Evolutionary conservation across 1,140 invertebrate genomes (phyloP).

Genomic region (Phymorhynchus buccinoides): DNA sequence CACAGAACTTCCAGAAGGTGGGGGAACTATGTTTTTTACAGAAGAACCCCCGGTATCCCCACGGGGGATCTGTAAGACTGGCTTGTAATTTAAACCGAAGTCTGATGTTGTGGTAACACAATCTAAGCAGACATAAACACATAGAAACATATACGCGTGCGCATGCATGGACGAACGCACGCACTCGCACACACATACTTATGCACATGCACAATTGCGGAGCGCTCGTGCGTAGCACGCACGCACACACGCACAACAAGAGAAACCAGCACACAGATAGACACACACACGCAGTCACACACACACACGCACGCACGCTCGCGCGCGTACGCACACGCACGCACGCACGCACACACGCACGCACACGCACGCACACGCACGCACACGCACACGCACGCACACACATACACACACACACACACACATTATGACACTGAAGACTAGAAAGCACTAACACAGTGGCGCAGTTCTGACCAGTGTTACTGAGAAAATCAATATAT

Average conservation of each 20-base stretch:
- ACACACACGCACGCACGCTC: neutral
- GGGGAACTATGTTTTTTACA: too few relatives aligned
- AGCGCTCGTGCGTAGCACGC: too few relatives aligned
- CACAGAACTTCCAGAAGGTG: too few relatives aligned
- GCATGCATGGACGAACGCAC: neutral
- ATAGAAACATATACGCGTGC: neutral
- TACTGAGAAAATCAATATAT: too few relatives aligned
- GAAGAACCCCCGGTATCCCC: too few relatives aligned
- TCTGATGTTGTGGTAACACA: too few relatives aligned
- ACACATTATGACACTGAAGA: neutral
- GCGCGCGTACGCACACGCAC: neutral
- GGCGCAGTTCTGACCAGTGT: too few relatives aligned
- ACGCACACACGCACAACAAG: too few relatives aligned
- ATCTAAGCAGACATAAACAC: neutral
- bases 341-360: neutral
- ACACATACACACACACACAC: neutral
- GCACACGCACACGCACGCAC: neutral
- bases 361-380: neutral
- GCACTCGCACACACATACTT: neutral
- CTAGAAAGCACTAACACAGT: neutral
- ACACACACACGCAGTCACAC: too few relatives aligned
- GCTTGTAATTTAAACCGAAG: too few relatives aligned
- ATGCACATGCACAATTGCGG: neutral
- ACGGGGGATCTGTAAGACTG: too few relatives aligned
- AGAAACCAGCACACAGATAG: too few relatives aligned